phyloP scores from a whole-genome alignment of 2,113 vertebrate genomes.

The Jacana jacana region DNA sequence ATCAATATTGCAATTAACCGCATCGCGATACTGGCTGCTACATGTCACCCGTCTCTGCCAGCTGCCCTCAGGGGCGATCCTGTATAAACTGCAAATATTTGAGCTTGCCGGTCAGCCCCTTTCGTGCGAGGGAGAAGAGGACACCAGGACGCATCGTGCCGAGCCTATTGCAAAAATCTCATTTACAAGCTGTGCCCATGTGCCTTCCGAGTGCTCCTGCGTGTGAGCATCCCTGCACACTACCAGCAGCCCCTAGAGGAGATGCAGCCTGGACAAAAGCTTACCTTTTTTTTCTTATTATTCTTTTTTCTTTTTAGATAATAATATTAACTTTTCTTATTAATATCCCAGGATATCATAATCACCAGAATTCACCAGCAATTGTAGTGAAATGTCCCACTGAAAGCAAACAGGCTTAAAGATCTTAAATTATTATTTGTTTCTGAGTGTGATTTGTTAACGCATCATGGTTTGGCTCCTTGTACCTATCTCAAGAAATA shows the following conservation, averaged over 20 bases:
- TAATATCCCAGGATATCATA: background rate
- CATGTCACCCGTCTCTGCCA: background rate
- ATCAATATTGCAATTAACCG: background rate
- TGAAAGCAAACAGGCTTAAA: background rate
- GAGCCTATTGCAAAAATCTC: fast-evolving
- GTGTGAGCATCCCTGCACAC: fast-evolving
- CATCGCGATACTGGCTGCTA: too few relatives aligned
- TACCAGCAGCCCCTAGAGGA: fast-evolving
- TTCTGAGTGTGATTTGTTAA: background rate
- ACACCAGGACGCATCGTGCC: fast-evolving
- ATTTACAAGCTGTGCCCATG: fast-evolving
- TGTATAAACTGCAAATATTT: fast-evolving
- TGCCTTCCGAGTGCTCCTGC: fast-evolving
- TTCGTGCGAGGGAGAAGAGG: fast-evolving
- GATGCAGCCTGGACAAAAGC: background rate
- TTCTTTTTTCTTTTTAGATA: background rate
- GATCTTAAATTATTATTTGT: background rate
- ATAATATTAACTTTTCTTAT: background rate
- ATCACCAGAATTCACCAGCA: background rate
- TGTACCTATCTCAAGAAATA: background rate
- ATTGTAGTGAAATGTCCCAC: background rate
- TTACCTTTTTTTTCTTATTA: too few relatives aligned
- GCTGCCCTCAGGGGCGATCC: background rate
- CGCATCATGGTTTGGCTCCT: fast-evolving
- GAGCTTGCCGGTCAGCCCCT: background rate